These are phyloP conservation scores for Leucozona laternaria DNA, from an alignment of 2,888 invertebrate genomes.

Conservation along the genomic window DNA sequence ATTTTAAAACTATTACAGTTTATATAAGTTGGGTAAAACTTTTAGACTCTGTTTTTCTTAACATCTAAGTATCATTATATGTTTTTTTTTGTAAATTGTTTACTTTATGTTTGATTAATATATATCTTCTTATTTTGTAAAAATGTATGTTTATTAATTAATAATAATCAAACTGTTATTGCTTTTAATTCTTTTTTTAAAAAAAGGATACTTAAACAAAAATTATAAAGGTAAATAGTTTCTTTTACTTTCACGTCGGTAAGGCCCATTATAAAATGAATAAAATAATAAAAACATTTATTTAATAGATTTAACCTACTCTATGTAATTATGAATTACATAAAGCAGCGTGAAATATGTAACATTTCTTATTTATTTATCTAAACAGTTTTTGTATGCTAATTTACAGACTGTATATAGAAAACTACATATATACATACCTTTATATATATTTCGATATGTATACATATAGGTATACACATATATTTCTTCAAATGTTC, in stretches of 20 bases:
- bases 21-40: constrained; percentile 63
- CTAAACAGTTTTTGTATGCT: constrained; percentile 65
- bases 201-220: constrained; percentile 39
- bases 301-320: constrained; percentile 23
- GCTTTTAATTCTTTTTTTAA: constrained; percentile 65
- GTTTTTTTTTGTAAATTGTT: constrained; percentile 67
- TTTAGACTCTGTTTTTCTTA: constrained; percentile 65
- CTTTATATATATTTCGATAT: constrained; percentile 55
- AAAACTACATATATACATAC: constrained; percentile 71
- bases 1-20: constrained; percentile 56
- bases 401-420: constrained; percentile 69
- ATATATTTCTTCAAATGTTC: constrained; percentile 51
- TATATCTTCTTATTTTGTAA: constrained; percentile 65
- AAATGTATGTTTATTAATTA: constrained; percentile 64
- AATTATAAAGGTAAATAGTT: constrained; percentile 63
- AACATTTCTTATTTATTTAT: constrained; percentile 71
- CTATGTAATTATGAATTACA: constrained; percentile 63
- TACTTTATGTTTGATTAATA: constrained; percentile 60
- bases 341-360: constrained; percentile 61
- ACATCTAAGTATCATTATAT: constrained; percentile 55
- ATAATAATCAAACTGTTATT: constrained; percentile 68
- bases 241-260: constrained; percentile 58
- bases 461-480: constrained; percentile 54
- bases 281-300: constrained; percentile 38
- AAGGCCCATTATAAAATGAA: constrained; percentile 71